A percentile compares a stretch with the other conserved stretches of the same genome.
Evolutionary conservation across 2,888 invertebrate species (phyloP).

Genomic region (Odiellus spinosus): DNA sequence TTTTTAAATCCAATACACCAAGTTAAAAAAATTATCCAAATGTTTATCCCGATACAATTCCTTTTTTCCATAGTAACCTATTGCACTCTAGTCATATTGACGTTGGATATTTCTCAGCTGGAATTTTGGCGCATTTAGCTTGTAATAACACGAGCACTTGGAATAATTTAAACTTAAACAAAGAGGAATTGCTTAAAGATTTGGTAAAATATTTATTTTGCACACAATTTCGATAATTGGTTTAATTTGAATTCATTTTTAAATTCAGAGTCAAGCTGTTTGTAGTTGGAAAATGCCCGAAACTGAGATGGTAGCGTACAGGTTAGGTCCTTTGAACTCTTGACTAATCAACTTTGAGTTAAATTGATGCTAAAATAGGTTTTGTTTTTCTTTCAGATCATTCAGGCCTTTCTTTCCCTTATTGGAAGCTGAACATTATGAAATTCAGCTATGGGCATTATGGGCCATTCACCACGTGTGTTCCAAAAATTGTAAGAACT

Average conservation of each 20-base stretch:
- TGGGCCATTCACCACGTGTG: conserved; percentile 66
- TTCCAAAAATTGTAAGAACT: conserved; percentile 43
- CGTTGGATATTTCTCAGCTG: conserved; percentile 54
- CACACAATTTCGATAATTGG: not conserved
- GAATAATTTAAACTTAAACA: conserved; percentile 28
- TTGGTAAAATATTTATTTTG: conserved; percentile 30
- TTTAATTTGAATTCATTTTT: not conserved
- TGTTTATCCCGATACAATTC: too few relatives aligned
- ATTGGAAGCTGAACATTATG: conserved; percentile 41
- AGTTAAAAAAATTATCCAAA: not conserved
- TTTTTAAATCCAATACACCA: not conserved
- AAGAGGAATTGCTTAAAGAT: conserved; percentile 34
- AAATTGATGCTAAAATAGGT: not conserved
- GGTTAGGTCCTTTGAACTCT: conserved; percentile 24
- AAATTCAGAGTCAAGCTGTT: conserved; percentile 37
- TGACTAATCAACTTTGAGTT: too few relatives aligned
- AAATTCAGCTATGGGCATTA: conserved; percentile 56
- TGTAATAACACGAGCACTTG: conserved; percentile 42
- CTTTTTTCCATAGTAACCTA: conserved; percentile 26
- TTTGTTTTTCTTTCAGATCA: conserved; percentile 37
- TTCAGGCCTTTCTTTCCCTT: conserved; percentile 54
- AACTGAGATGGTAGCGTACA: conserved; percentile 53
- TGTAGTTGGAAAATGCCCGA: conserved; percentile 47
- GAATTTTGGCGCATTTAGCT: conserved; percentile 50
- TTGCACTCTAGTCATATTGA: conserved; percentile 47